Evolutionary conservation across 2,797 vertebrate species (phyloP).

Genomic region (Enteromius anoplus): DNA sequence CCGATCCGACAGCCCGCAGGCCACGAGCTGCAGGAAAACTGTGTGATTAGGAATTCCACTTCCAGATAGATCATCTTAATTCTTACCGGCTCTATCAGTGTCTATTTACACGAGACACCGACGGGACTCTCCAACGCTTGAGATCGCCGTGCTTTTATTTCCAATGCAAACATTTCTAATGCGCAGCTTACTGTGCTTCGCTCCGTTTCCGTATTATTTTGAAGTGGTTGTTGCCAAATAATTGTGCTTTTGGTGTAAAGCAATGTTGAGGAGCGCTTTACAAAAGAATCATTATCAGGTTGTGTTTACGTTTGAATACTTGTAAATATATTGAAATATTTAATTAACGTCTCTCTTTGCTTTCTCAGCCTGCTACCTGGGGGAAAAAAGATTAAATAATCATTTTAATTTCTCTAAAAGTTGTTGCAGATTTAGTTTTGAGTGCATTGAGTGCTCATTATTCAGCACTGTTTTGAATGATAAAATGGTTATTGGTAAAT

Average conservation of each 20-base stretch:
- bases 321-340: not conserved
- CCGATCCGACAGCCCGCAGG: constrained; percentile 75
- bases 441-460: not conserved
- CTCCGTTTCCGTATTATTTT: too few species aligned
- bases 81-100: constrained; percentile 55
- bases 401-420: not conserved
- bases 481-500: not conserved
- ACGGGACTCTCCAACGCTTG: not conserved
- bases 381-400: not conserved
- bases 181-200: not conserved
- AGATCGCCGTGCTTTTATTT: not conserved
- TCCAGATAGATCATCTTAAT: constrained; percentile 70
- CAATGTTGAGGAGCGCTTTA: not conserved
- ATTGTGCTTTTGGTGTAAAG: not conserved
- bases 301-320: not conserved
- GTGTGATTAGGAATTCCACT: constrained; percentile 68
- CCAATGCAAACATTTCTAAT: not conserved
- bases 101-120: constrained; percentile 43
- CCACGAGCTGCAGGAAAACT: constrained; percentile 71
- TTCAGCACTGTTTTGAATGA: not conserved
- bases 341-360: not conserved
- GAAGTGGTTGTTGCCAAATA: not conserved
- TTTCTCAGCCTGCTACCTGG: not conserved
- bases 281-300: not conserved
- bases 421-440: not conserved